phyloP scores from a whole-genome alignment of 2,888 invertebrate species.

The Epinotia ramella region DNA sequence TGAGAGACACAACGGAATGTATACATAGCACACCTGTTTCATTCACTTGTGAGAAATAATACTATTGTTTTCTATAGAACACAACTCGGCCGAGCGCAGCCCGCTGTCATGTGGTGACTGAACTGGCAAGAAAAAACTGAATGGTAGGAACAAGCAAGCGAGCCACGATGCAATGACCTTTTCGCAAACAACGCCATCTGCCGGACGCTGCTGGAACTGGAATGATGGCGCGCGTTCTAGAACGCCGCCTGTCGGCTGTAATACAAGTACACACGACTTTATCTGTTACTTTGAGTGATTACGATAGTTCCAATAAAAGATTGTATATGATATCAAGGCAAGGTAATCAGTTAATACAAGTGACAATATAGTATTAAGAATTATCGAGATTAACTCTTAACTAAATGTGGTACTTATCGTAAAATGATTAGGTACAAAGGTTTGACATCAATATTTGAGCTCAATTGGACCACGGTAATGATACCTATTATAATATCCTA shows the following conservation, averaged over 20 bases:
- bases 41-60: constrained; percentile 50
- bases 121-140: constrained; percentile 36
- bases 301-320: neutral
- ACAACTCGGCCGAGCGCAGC: constrained; percentile 17
- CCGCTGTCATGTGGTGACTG: constrained; percentile 43
- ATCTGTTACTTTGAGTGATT: constrained; percentile 23
- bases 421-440: too few relatives aligned
- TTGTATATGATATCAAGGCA: neutral
- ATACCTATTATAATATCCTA: too few relatives aligned
- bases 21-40: constrained; percentile 55
- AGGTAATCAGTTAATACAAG: neutral
- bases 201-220: neutral
- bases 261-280: constrained; percentile 8
- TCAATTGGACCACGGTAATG: too few relatives aligned
- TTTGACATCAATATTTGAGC: too few relatives aligned
- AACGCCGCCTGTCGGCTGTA: constrained; percentile 57
- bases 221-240: constrained; percentile 40
- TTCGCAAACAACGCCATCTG: constrained; percentile 25
- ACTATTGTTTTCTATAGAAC: constrained; percentile 40
- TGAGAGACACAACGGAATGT: constrained; percentile 8
- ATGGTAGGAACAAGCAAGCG: constrained; percentile 12
- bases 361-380: too few relatives aligned
- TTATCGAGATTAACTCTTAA: too few relatives aligned
- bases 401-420: too few relatives aligned
- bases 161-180: constrained; percentile 46